Evolutionary conservation across 2,888 invertebrate genomes (phyloP), one percentile per base, ranked within the genome.

Genomic region (Lacanobia wlatinum): DNA sequence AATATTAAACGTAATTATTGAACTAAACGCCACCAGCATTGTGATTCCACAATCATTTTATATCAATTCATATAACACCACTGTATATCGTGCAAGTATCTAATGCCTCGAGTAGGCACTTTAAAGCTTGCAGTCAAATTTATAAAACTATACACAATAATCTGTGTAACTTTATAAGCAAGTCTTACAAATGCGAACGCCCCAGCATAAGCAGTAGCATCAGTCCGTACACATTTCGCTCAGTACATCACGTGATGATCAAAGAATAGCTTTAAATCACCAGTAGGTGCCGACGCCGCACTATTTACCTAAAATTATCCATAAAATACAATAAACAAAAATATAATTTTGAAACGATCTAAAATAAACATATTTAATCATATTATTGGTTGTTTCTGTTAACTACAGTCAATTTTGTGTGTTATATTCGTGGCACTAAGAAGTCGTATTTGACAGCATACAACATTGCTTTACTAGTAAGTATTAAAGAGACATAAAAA

Each of bases 321-420:
- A 76, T 68, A 73, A 77, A 69, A 63, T 55, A 56, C 40, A 70
- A 63, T 50, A 64, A 70, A 64, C 34, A 61, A 71, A 67, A 66
- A 67, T 61, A 76, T 10, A 61, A 43, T 53, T 76, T 61, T 60
- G 40, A 76, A 70, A 56, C 28, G 0, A 62, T 56, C 16, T 66
- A 64, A 40, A 59, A 40, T 40, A 58, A 66, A 43, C 34, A 28
- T 53, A 28, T 52, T 60, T 59, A 23, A 43, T 21, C 48, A 65
- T 70, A 60, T 68, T 71, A 69, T 56, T 60, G 23, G 53, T 70
- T 52, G 23, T 40, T 76, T 60, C 55, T 65, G 18, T 66, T 72
- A 34, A 67, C 66, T n/a, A n/a, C 16, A 52, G 34, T 73, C 18
- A 59, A 62, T 60, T 67, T 70, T 65, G 61, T 72, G 61, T 68